Evolutionary conservation across 2,797 vertebrate species (phyloP), one percentile per base, ranked within the genome.

Genomic region (Buceros bicornis): DNA sequence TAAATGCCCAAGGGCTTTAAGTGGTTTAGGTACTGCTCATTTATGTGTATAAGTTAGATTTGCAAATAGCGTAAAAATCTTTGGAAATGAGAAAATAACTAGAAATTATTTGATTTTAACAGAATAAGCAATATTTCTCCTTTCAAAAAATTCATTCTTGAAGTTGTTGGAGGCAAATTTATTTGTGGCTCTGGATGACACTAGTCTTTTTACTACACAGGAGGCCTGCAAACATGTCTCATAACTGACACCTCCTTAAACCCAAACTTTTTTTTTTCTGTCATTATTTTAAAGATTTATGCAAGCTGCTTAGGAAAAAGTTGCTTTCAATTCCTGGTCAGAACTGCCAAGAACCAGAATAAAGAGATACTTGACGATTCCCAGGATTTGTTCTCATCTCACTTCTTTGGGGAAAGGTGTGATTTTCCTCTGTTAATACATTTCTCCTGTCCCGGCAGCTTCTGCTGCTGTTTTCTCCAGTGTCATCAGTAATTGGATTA

Each of bases 401-500:
- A 1, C 12, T 70, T 18, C 60, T 95, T 66, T 45, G 31, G 35
- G 21, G 15, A 87, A 93, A 90, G 20, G 53, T 42, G 14, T 79
- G 35, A 16, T 45, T 77, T 76, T 77, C 53, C 57, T 45, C 13
- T 83, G 45, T 51, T 86, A 82, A 69, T 62, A 42, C 22, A 25
- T 82, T 88, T 89, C 29, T 87, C 61, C 47, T 17, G 4, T 73
- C 42, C 64, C 71, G 20, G 16, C 48, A 42, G 43, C 42, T 89
- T 85, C 73, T 92, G 70, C 45, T 95, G 37, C 31, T 83, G 47
- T 53, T 92, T 89, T 82, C 53, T 92, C 74, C 81, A 67, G 1
- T 85, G 51, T 50, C 89, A 87, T 87, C 87, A 73, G 84, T 92
- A 92, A 93, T 72, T 91, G 65, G 72, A 94, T 95, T 90, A 93